These are phyloP conservation scores for Stegophylla sp. DNA, from an alignment of 2,888 invertebrate species.

Conservation along the genomic window DNA sequence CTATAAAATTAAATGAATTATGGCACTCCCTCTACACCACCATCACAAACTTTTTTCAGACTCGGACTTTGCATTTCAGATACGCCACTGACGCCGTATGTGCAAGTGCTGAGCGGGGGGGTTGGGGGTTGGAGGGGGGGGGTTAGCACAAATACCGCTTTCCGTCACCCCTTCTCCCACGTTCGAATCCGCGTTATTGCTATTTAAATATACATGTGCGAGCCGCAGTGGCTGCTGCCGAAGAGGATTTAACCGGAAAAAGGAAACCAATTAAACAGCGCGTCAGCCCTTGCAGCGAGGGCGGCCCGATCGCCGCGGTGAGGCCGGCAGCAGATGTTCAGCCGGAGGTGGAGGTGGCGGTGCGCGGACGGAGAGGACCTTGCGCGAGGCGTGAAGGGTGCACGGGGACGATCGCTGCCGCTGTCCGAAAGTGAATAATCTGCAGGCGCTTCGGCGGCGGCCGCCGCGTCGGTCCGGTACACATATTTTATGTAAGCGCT, in stretches of 20 bases:
- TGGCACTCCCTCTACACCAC: no score
- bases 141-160: no score
- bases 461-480: slow-evolving; percentile 5
- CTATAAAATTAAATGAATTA: no score
- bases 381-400: background rate
- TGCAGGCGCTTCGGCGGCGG: slow-evolving; percentile 14
- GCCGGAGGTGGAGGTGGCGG: no score
- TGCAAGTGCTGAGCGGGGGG: no score
- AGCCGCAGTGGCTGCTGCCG: background rate
- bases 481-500: slow-evolving; percentile 15
- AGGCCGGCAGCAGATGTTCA: background rate
- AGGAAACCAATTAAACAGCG: slow-evolving; percentile 54
- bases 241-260: slow-evolving; percentile 37
- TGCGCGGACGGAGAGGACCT: background rate
- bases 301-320: background rate
- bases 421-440: slow-evolving; percentile 57
- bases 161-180: no score
- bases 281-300: background rate
- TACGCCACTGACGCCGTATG: no score
- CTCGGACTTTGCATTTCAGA: no score
- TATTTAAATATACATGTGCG: no score
- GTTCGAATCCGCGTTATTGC: no score
- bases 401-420: background rate
- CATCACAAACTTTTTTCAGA: no score
- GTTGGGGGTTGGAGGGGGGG: no score